phyloP scores from a whole-genome alignment of 2,113 vertebrate species.

The Caracal caracal region DNA sequence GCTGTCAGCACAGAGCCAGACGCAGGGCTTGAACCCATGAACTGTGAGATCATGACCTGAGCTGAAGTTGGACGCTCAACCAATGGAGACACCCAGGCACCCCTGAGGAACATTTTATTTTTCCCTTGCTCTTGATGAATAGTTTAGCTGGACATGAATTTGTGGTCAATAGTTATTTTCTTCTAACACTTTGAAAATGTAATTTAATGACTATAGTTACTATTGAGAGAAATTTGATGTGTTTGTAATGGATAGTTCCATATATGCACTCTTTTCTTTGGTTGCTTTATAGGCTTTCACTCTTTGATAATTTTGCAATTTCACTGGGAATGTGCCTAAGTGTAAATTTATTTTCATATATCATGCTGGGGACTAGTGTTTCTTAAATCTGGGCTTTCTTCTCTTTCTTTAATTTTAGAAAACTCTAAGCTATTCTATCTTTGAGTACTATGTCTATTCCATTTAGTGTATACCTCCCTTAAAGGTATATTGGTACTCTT shows the following conservation, averaged over 20 bases:
- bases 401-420: conserved; percentile 22
- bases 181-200: background rate
- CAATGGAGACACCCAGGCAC: too few relatives aligned
- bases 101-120: background rate
- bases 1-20: too few relatives aligned
- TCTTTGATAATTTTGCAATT: conserved; percentile 7
- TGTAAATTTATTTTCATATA: background rate
- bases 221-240: background rate
- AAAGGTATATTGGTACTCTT: background rate
- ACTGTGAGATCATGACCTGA: too few relatives aligned
- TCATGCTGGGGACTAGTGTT: background rate
- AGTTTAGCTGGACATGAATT: background rate
- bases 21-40: too few relatives aligned
- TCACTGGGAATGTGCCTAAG: background rate
- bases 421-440: background rate
- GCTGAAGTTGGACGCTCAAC: too few relatives aligned
- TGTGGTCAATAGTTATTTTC: background rate
- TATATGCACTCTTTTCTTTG: background rate
- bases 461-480: conserved; percentile 14
- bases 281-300: background rate
- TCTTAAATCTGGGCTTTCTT: background rate
- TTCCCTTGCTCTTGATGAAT: background rate
- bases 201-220: background rate
- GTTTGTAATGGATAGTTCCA: background rate
- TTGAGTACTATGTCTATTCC: background rate